Evolutionary conservation across 2,888 invertebrate species (phyloP), one percentile per base, ranked within the genome.

Genomic region (Alsophila aescularia): DNA sequence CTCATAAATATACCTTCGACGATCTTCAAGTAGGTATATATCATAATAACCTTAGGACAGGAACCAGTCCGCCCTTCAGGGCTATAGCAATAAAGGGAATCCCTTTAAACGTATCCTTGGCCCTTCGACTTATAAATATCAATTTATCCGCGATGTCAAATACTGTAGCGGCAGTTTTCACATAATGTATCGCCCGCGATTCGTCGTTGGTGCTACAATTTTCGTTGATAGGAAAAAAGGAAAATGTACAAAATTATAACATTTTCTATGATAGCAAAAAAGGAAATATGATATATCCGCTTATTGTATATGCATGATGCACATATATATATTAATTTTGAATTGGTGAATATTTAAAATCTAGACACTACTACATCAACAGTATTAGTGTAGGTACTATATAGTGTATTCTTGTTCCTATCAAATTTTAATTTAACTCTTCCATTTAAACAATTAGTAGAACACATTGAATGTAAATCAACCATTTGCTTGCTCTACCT

Each of bases 1-100:
- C 77, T 83, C 85, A 90, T 90, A 90, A 91, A 90, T 91, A 89
- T 84, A 86, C 87, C 86, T 87, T 89, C 88, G 91, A 86, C 90
- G 73, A 85, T 87, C 61, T 85, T 89, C 82, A 89, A 88, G 87
- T 85, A 75, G 79, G 81, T 84, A 88, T 91, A 91, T 85, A 85
- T 90, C 90, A 90, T 90, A 89, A 85, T 89, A 90, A 83, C 84
- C 79, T 77, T 68, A 79, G 82, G 87, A 87, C 89, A 85, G 87
- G 89, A 84, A 81, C 86, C 87, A 82, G 77, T 70, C 78, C 77
- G 79, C 83, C 84, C 85, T 82, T 76, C 74, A 78, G 80, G 72
- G 70, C 77, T 79, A 80, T 79, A 80, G 89, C 88, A 87, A 91
- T 91, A 91, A 91, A 90, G 88, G 86, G 89, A 90, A 90, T 90